Conservation (phyloP, 2,113 vertebrate species). For the Turnix velox region DNA sequence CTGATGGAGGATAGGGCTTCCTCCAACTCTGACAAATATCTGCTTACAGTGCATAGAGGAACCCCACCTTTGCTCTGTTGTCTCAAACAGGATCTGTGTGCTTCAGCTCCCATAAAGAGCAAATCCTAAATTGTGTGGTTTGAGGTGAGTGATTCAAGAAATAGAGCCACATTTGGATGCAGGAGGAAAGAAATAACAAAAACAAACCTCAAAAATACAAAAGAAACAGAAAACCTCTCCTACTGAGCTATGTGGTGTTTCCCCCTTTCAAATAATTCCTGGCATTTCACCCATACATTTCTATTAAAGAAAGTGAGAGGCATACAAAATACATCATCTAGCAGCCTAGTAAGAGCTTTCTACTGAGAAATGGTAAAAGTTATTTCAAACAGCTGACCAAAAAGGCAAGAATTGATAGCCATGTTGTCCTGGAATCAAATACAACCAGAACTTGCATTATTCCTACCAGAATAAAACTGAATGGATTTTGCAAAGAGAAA, state of each 20-base stretch:
- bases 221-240: neutral
- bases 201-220: neutral
- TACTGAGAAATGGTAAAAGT: neutral
- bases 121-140: neutral
- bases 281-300: conserved; percentile 20
- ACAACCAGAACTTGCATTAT: neutral
- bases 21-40: neutral
- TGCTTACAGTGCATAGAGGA: neutral
- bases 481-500: neutral
- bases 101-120: neutral
- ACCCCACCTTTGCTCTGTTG: neutral
- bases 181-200: neutral
- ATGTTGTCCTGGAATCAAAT: neutral
- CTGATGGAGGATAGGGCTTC: neutral
- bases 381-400: neutral
- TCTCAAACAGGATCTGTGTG: neutral
- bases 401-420: neutral
- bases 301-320: neutral
- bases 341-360: neutral
- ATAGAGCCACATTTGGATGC: neutral
- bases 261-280: neutral
- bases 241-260: neutral
- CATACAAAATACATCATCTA: neutral
- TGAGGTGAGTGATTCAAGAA: neutral
- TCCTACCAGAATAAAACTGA: neutral